A percentile compares a stretch with the other conserved stretches of the same genome.
These are phyloP conservation scores for Cephus nigrinus DNA, from an alignment of 2,888 invertebrate genomes.

Conservation along the genomic window DNA sequence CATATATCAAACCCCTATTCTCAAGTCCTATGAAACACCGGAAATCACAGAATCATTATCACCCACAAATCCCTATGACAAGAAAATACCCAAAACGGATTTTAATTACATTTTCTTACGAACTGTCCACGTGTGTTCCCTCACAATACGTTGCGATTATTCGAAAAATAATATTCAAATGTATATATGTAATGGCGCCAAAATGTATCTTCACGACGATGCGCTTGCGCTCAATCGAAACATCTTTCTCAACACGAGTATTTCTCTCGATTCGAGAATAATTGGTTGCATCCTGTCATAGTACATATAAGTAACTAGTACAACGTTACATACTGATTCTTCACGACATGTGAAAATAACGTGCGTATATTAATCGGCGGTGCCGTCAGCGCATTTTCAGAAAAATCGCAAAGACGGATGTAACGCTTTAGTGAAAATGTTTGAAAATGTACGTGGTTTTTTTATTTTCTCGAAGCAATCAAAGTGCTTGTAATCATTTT, in stretches of 20 bases:
- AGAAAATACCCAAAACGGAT: background rate
- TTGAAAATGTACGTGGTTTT: background rate
- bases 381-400: background rate
- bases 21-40: background rate
- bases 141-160: too few species aligned
- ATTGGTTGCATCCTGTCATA: background rate
- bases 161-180: background rate
- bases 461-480: background rate
- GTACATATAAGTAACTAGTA: background rate
- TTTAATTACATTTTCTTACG: background rate
- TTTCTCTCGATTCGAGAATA: background rate
- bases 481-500: background rate
- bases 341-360: background rate
- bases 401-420: background rate
- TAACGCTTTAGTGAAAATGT: background rate
- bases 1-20: background rate
- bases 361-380: background rate
- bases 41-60: background rate
- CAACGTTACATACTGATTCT: background rate
- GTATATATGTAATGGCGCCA: background rate
- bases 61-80: background rate
- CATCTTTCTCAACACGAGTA: background rate
- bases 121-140: background rate
- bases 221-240: background rate
- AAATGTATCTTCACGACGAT: background rate